Conservation (phyloP, 2,113 vertebrate species). For the Herpetotheres cachinnans region DNA sequence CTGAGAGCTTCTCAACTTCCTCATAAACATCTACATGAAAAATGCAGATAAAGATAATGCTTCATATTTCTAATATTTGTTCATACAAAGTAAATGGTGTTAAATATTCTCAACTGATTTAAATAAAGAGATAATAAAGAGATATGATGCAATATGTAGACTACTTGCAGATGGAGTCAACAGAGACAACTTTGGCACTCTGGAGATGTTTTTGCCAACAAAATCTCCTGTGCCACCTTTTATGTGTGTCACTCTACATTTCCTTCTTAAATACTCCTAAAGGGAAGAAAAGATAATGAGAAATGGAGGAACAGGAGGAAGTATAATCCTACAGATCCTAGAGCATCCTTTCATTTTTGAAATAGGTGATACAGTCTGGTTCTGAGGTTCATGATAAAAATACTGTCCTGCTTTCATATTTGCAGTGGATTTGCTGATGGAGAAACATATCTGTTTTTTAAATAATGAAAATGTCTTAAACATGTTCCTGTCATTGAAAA, state of each 20-base stretch:
- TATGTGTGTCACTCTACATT: neutral
- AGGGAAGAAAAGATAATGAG: neutral
- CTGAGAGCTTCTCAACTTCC: neutral
- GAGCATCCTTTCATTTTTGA: neutral
- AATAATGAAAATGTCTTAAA: conserved; percentile 20
- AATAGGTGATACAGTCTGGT: neutral
- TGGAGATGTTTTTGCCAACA: neutral
- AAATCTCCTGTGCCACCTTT: neutral
- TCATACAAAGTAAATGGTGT: neutral
- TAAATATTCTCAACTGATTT: neutral
- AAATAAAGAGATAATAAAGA: neutral
- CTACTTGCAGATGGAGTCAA: neutral
- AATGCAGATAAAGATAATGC: neutral
- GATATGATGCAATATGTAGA: neutral
- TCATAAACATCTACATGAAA: neutral
- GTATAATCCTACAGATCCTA: neutral
- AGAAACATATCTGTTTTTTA: neutral
- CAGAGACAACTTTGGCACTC: neutral
- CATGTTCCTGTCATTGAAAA: conserved; percentile 1
- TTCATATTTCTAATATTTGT: neutral
- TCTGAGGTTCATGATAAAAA: neutral
- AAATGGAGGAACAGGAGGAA: neutral
- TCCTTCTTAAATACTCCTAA: neutral
- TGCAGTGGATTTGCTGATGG: neutral
- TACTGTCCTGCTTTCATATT: neutral